Base-by-base conservation (phyloP, 2,113 vertebrate genomes). In the Glaucomys volans region DNA sequence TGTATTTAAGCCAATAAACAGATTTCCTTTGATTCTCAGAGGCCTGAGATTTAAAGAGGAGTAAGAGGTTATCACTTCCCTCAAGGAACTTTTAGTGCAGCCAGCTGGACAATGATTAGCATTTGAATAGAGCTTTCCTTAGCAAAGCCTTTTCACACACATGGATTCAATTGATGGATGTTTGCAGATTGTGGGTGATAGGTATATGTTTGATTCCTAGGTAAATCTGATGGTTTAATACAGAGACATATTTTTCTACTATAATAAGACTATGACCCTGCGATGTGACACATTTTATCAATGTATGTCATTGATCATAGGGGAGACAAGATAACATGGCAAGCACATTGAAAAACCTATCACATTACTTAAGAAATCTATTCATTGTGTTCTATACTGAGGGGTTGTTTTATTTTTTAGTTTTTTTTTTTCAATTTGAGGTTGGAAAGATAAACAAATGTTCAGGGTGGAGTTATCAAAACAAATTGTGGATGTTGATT, bases 101-200 rank as follows among this genome's bases (percentile, higher is more conserved):
- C 8, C 54, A 16, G 28, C 81, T 82, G 44, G 54, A 59, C 82
- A 75, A 50, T 83, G 88, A 86, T 88, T 71, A 62, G 71, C 62
- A 88, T 95, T 91, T 96, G 81, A 95, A 92, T 83, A 82, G 72
- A 64, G 24, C 7, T 80, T 91, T 91, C 77, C 79, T 90, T 80
- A 37, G 26, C 44, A 79, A 94, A 94, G 37, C 17, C 54, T 32
- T 74, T 50, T 44, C 62, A 54, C 37, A 71, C 59, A 75, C 20
- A 50, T 82, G 64, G 69, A 89, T 89, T 83, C 74, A 91, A 40
- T 3, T 83, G 74, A 57, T 26, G 26, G 37, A 2, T 90, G 37
- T 80, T 94, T 66, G 87, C 62, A 87, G 87, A 30, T 92, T 71
- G 16, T 71, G 30, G 71, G 22, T 80, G 87, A 52, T 90, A 40